Base-by-base conservation (phyloP, 2,797 vertebrate genomes). In the Myiotriccus ornatus region DNA sequence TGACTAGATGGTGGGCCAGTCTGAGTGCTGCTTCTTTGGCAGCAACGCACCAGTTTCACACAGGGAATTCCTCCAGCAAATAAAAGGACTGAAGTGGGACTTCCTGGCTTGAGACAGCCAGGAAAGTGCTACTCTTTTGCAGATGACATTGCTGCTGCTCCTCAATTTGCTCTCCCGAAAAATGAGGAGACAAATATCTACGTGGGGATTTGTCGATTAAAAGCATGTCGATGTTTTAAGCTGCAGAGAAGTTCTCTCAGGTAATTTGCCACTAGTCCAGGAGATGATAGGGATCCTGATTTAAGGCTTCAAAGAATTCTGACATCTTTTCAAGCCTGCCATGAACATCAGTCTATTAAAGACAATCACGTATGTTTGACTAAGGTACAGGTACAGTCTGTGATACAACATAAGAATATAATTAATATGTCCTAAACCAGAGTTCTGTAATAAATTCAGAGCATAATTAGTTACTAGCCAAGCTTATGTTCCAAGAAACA, bases 361-460 rank as follows among this genome's bases (percentile, higher is more conserved):
- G 52, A 34, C 28, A 69, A 34, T 68, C 14, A 47, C 34, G 75
- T 81, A 18, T 78, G 12, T 90, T 73, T 87, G 43, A 90, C 18
- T 53, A 59, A 27, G 10, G 12, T 65, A 46, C 9, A 65, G 32
- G 20, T 53, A 74, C 22, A 69, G 13, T 15, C 35, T 32, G 34
- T 49, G 52, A 87, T 67, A 74, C 8, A 73, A 75, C 27, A 62
- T 24, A 93, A 39, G 30, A 87, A 91, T 83, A 77, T 59, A 63
- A 71, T 52, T 62, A 89, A 69, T 62, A 80, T 59, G 46, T 60
- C 57, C 59, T 87, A 67, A 89, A 67, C n/a, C 20, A 78, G 75
- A 93, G 93, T 73, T 90, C 73, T 68, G 87, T 93, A 94, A 84
- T 22, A 90, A 87, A 84, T 70, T 89, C 64, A 78, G 39, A 93